phyloP scores from a whole-genome alignment of 2,797 vertebrate species.

The Hippoglossus hippoglossus region DNA sequence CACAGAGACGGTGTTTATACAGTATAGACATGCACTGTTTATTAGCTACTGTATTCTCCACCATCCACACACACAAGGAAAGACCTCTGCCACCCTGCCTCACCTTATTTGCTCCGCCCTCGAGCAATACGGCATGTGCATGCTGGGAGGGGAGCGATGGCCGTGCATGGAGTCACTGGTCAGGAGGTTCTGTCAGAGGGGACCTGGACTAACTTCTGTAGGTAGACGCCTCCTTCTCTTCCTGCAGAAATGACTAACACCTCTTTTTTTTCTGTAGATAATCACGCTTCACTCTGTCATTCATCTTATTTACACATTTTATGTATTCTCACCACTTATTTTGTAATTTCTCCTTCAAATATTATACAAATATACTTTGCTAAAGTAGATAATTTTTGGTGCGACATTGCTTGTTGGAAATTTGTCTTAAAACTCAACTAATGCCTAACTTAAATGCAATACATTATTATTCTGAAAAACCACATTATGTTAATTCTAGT shows the following conservation, averaged over 20 bases:
- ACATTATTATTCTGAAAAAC: too few relatives aligned
- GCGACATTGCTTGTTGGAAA: too few relatives aligned
- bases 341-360: background rate
- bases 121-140: constrained; percentile 44
- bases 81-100: constrained; percentile 43
- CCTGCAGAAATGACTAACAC: constrained; percentile 27
- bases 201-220: constrained; percentile 39
- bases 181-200: constrained; percentile 12
- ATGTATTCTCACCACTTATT: too few relatives aligned
- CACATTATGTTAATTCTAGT: too few relatives aligned
- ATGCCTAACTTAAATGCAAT: too few relatives aligned
- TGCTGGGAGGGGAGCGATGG: constrained; percentile 39
- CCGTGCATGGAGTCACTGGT: constrained; percentile 24
- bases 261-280: constrained; percentile 1
- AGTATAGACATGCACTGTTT: constrained; percentile 5
- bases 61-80: constrained; percentile 6
- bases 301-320: background rate
- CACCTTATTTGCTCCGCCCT: constrained; percentile 45
- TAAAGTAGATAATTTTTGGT: background rate
- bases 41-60: constrained; percentile 11
- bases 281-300: background rate
- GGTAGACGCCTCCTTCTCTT: constrained; percentile 28
- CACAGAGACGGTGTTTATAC: constrained; percentile 17
- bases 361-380: background rate
- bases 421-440: too few relatives aligned